These are phyloP conservation scores for Metacarcinus magister DNA, from an alignment of 2,888 invertebrate species.

Conservation along the genomic window DNA sequence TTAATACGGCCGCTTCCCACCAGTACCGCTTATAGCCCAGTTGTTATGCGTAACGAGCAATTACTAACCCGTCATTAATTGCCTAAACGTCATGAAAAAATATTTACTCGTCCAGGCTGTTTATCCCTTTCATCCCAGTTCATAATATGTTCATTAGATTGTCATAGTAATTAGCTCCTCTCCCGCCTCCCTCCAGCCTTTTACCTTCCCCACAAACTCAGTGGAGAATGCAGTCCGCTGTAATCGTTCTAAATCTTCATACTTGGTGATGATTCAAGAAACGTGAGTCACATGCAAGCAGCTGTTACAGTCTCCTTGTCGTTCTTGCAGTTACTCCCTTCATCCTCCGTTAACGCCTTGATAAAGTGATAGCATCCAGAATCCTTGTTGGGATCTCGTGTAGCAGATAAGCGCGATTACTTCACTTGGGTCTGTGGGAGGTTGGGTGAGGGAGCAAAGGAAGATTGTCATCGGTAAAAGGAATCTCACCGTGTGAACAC, in stretches of 20 bases:
- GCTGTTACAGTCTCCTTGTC: background rate
- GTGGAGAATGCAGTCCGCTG: background rate
- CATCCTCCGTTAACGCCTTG: background rate
- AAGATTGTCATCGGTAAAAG: background rate
- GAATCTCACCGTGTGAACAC: background rate
- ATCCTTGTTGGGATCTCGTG: background rate
- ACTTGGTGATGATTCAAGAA: background rate
- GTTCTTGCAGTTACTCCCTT: background rate
- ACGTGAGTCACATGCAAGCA: background rate
- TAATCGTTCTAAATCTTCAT: background rate
- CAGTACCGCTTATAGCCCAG: background rate
- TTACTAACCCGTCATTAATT: too few species aligned
- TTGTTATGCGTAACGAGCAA: too few species aligned
- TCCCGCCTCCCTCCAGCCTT: background rate
- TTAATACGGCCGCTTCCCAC: background rate
- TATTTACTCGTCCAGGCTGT: too few species aligned
- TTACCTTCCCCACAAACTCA: background rate
- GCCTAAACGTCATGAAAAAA: too few species aligned
- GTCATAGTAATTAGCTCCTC: too few species aligned
- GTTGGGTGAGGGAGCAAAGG: background rate
- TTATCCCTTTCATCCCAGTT: too few species aligned
- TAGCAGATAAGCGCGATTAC: background rate
- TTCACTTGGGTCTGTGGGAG: background rate
- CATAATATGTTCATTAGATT: too few species aligned
- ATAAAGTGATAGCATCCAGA: constrained; percentile 10